phyloP scores from a whole-genome alignment of 2,888 invertebrate genomes.

The Drepanosiphum platanoidis region DNA sequence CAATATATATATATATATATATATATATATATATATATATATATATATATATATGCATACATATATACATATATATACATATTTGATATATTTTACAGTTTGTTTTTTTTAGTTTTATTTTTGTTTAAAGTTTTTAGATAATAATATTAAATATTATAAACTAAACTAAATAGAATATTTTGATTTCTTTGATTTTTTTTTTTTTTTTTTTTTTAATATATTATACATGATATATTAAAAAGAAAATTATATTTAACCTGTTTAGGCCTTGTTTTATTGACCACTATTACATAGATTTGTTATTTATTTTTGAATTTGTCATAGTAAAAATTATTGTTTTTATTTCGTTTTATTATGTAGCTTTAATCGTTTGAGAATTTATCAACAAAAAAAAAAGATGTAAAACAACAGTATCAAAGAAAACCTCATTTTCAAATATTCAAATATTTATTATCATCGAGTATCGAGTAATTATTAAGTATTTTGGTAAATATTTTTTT shows the following conservation, averaged over 20 bases:
- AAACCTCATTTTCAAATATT: conserved; percentile 15
- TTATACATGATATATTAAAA: neutral
- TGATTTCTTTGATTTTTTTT: conserved; percentile 27
- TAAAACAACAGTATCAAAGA: neutral
- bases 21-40: conserved; percentile 31
- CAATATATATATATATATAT: conserved; percentile 19
- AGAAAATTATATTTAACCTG: conserved; percentile 9
- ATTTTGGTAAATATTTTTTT: neutral
- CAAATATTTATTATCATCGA: too few relatives aligned
- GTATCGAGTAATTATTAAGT: too few relatives aligned
- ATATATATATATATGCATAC: conserved; percentile 13
- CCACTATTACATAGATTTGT: conserved; percentile 18
- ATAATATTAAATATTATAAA: conserved; percentile 36
- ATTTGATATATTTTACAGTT: conserved; percentile 22
- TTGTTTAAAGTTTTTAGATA: conserved; percentile 59
- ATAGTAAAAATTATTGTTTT: conserved; percentile 14
- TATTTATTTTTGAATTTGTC: conserved; percentile 23
- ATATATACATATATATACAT: conserved; percentile 18
- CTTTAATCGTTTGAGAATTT: neutral
- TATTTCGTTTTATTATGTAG: neutral
- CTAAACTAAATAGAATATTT: conserved; percentile 47
- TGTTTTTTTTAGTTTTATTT: conserved; percentile 57
- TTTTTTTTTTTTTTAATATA: neutral
- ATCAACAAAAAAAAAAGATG: conserved; percentile 6
- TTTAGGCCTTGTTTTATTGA: conserved; percentile 30